Evolutionary conservation across 2,888 invertebrate species (phyloP).

Genomic region (Apantesis nais): DNA sequence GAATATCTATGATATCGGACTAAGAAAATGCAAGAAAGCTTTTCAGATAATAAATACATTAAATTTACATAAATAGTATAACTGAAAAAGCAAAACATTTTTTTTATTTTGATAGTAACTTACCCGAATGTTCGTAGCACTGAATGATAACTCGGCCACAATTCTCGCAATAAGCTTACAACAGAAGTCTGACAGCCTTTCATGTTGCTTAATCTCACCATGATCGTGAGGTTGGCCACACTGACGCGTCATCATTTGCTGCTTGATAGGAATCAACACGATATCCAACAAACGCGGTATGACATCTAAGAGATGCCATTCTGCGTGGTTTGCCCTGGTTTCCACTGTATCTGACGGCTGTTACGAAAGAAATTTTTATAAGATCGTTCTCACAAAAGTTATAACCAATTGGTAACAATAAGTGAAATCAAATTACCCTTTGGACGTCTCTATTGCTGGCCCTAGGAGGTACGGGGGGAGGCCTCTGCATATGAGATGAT

Average conservation of each 20-base stretch:
- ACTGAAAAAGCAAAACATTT: too few relatives aligned
- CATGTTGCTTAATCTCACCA: slow-evolving; percentile 82
- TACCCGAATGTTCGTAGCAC: slow-evolving; percentile 66
- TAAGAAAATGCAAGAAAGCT: neutral
- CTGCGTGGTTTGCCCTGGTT: slow-evolving; percentile 58
- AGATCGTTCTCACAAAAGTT: neutral
- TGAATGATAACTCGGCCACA: slow-evolving; percentile 91
- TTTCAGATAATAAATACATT: too few relatives aligned
- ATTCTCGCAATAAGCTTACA: slow-evolving; percentile 93
- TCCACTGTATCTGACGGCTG: slow-evolving; percentile 59
- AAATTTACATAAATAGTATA: too few relatives aligned
- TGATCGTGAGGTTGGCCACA: slow-evolving; percentile 78
- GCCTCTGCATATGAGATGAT: slow-evolving; percentile 68
- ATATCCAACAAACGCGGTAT: slow-evolving; percentile 93
- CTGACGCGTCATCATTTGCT: slow-evolving; percentile 80
- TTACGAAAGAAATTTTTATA: slow-evolving; percentile 5
- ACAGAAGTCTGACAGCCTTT: slow-evolving; percentile 88
- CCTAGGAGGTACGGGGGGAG: slow-evolving; percentile 77
- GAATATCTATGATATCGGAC: neutral
- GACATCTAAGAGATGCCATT: slow-evolving; percentile 92
- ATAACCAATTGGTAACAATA: neutral
- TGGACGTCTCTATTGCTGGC: slow-evolving; percentile 60
- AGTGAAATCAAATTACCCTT: slow-evolving; percentile 52
- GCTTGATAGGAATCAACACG: slow-evolving; percentile 91
- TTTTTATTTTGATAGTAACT: slow-evolving; percentile 26